Base-by-base conservation (phyloP, 2,888 invertebrate genomes). In the Hartigia nigra region DNA sequence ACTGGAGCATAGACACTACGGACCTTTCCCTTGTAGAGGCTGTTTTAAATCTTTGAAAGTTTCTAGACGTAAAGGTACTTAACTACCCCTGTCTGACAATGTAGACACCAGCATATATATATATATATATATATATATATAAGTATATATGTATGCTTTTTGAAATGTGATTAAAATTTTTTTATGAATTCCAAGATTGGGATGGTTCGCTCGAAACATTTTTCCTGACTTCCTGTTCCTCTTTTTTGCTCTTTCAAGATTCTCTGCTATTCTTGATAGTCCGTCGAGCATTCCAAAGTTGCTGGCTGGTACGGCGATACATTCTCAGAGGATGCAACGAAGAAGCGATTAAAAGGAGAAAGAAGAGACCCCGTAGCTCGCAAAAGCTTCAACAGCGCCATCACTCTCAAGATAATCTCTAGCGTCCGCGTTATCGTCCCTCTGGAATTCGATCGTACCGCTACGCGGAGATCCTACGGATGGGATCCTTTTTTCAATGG, bases 281-380 rank as follows among this genome's bases (percentile, higher is more conserved):
- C 32, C 36, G 34, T 35, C 9, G 36, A 69, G 69, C 74, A 70
- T 36, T 69, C 39, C 75, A 75, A 75, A 36, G 35, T 37, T 37
- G 36, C 14, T 32, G 34, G 36, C 69, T 32, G 74, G 12, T 31
- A 37, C 34, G 32, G 12, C 32, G 75, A 72, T 76, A 32, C 75
- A 76, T 78, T 80, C 77, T 76, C 75, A 69, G 76, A n/a, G 77
- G 69, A 69, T 76, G 23, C 55, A 11, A 9, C 9, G 23, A 23
- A 55, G 2, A 12, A 39, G 37, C 32, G 70, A 79, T 74, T 31
- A 75, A 70, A 74, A 75, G 39, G 31, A 31, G 34, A 74, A 75
- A 70, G 39, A 80, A 75, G 75, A 70, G 72, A 78, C 72, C 69
- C 39, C 55, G 55, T 23, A 9, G 23, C 55, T 55, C 9, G 55